Evolutionary conservation across 2,888 invertebrate genomes (phyloP).

Genomic region (Leptopilina drosophilae): DNA sequence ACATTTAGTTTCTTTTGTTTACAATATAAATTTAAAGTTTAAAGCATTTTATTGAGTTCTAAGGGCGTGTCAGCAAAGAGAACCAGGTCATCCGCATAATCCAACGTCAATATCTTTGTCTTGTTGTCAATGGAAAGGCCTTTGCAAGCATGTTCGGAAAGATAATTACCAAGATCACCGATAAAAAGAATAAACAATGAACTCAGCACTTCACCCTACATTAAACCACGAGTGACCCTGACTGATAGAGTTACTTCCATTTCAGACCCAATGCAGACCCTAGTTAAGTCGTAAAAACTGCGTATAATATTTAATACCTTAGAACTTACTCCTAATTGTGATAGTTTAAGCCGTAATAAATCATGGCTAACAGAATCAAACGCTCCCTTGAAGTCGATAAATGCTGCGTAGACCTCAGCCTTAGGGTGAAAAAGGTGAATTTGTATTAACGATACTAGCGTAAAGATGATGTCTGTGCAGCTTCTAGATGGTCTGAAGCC

Average conservation of each 20-base stretch:
- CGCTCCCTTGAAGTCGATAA: background rate
- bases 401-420: constrained; percentile 26
- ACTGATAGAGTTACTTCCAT: background rate
- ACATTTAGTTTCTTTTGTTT: background rate
- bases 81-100: no score
- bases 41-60: background rate
- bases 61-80: constrained; percentile 7
- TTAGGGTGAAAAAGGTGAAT: background rate
- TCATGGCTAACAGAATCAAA: constrained; percentile 37
- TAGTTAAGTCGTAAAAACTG: constrained; percentile 15
- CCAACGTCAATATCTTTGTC: no score
- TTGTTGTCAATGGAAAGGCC: no score
- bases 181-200: constrained; percentile 32
- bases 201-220: constrained; percentile 33
- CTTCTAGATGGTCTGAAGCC: background rate
- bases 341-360: constrained; percentile 15
- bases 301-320: constrained; percentile 35
- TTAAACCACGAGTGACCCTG: constrained; percentile 1
- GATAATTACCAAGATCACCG: constrained; percentile 15
- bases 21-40: constrained; percentile 24
- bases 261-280: background rate
- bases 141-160: no score
- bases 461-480: constrained; percentile 38
- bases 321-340: constrained; percentile 8
- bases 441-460: constrained; percentile 30